These are phyloP conservation scores for Chaenogobius annularis DNA, from an alignment of 2,113 vertebrate species.

Conservation along the genomic window DNA sequence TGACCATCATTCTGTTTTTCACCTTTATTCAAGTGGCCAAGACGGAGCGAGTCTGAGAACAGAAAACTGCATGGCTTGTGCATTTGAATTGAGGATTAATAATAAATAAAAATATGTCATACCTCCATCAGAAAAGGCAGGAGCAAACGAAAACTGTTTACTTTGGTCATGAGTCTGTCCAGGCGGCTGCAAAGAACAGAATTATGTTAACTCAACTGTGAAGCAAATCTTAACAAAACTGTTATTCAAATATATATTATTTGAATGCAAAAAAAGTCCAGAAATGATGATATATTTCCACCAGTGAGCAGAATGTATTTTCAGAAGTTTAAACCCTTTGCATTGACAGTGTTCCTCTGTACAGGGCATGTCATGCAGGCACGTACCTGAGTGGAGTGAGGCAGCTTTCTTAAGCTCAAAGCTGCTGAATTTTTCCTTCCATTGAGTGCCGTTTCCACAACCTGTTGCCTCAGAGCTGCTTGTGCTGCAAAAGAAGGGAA, in stretches of 20 bases:
- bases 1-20: constrained; percentile 69
- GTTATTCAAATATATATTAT: too few species aligned
- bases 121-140: constrained; percentile 47
- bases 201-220: not conserved
- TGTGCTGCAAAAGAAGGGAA: constrained; percentile 37
- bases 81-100: not conserved
- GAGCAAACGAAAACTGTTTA: constrained; percentile 12
- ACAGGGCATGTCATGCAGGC: constrained; percentile 21
- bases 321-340: constrained; percentile 35
- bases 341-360: constrained; percentile 22
- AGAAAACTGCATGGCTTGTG: constrained; percentile 10
- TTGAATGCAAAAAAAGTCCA: too few species aligned
- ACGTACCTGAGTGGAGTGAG: constrained; percentile 74
- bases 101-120: not conserved
- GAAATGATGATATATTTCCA: too few species aligned
- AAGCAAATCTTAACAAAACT: not conserved
- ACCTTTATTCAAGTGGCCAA: constrained; percentile 71
- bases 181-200: constrained; percentile 33
- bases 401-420: constrained; percentile 62
- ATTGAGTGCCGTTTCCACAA: constrained; percentile 55
- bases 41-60: constrained; percentile 78
- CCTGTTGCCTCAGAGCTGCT: constrained; percentile 53
- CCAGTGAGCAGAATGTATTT: too few species aligned
- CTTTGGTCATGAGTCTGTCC: constrained; percentile 20
- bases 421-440: constrained; percentile 56